These are phyloP conservation scores for Rhineura floridana DNA, from an alignment of 2,113 vertebrate species.

Conservation along the genomic window DNA sequence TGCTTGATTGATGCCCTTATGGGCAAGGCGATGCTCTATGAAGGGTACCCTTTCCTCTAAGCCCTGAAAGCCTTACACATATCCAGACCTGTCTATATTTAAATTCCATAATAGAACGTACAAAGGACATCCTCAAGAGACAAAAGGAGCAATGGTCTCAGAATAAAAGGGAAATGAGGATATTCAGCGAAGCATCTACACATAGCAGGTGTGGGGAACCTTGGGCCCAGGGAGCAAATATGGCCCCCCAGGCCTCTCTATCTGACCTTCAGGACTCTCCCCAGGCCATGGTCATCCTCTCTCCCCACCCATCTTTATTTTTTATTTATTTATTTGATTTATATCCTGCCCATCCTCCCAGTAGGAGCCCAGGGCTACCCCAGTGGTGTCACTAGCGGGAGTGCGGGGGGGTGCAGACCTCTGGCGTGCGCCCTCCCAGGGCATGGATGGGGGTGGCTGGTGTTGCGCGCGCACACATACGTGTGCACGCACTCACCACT, in stretches of 20 bases:
- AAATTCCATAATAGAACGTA: neutral
- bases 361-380: too few species aligned
- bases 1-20: constrained; percentile 62
- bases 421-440: too few species aligned
- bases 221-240: neutral
- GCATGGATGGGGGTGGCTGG: too few species aligned
- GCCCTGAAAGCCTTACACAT: neutral
- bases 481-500: too few species aligned
- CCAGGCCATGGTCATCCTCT: too few species aligned
- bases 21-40: constrained; percentile 47
- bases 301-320: too few species aligned
- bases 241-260: neutral
- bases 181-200: neutral
- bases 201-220: neutral
- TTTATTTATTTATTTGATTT: too few species aligned
- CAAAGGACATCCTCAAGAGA: constrained; percentile 15
- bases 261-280: too few species aligned
- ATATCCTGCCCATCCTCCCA: too few species aligned
- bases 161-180: neutral
- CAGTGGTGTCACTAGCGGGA: too few species aligned
- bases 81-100: neutral
- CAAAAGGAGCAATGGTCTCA: constrained; percentile 2
- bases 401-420: too few species aligned
- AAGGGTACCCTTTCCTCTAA: constrained; percentile 42
- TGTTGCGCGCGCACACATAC: too few species aligned